Evolutionary conservation across 2,113 vertebrate species (phyloP), one percentile per base, ranked within the genome.

Genomic region (Pampusana beccarii): DNA sequence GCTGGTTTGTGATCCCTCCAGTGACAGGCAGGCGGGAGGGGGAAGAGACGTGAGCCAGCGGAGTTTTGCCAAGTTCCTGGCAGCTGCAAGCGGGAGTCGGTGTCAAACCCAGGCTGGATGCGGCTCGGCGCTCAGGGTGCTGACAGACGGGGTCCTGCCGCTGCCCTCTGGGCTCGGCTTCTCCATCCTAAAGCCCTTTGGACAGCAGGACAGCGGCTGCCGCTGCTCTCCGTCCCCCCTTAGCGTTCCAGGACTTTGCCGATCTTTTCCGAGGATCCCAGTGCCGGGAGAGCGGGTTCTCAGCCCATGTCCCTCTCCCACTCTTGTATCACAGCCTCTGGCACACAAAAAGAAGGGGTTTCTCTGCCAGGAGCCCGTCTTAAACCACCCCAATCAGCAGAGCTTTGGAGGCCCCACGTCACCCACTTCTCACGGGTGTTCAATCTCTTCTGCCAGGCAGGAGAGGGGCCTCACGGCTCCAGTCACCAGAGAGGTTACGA

Each of bases 341-440:
- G 4, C 4, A 3, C 67, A 48, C 3, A 9, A n/a, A 34, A 20
- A 48, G 21, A 34, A 77, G 15, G 13, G 17, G 40, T 9, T 86
- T 53, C 62, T 79, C 42, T 58, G 54, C 80, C 77, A 40, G 77
- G 54, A 80, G 31, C 46, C 31, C 17, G 8, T 6, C 51, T 42
- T 21, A 53, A 84, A 73, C 46, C 71, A 50, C 34, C 34, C 72
- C 1, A 5, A 19, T 13, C 38, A 24, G 44, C 29, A 4, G 66
- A 33, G 44, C 72, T 62, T 16, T 28, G 89, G 86, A 11, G 58
- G 65, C 15, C n/a, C 20, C 24, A 3, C 0, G 2, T 42, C 79
- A 33, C 54, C 34, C 2, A 1, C 71, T 48, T 13, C 56, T 36
- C 38, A 21, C 4, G 6, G 25, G 74, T 5, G 0, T 5, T 11